These are phyloP conservation scores for Aleiodes leptofemur DNA, from an alignment of 2,888 invertebrate species.

Conservation along the genomic window DNA sequence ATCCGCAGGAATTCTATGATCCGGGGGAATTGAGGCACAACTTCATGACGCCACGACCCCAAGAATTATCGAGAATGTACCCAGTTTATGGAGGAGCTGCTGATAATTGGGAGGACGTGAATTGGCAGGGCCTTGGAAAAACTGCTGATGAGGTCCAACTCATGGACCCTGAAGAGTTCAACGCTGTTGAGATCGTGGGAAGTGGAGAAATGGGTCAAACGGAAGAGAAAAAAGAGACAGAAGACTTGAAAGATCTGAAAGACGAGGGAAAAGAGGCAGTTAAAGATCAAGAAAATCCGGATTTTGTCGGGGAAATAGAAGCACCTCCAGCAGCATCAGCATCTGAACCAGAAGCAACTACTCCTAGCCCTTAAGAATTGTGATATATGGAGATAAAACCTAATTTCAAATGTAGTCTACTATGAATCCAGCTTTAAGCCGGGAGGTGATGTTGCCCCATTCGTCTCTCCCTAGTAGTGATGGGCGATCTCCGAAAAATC, in stretches of 20 bases:
- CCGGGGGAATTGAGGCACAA: background rate
- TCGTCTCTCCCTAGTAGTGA: too few relatives aligned
- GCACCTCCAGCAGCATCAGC: conserved; percentile 36
- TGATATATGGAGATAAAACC: background rate
- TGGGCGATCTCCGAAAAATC: too few relatives aligned
- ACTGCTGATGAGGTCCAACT: background rate
- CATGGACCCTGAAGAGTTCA: background rate
- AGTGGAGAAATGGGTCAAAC: background rate
- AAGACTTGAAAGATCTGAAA: background rate
- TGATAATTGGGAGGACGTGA: conserved; percentile 2
- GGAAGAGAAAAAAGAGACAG: background rate
- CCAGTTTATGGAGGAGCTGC: conserved; percentile 15
- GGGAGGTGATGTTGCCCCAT: too few relatives aligned
- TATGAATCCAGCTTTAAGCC: too few relatives aligned
- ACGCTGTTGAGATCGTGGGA: too few relatives aligned
- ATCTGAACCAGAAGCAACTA: conserved; percentile 39
- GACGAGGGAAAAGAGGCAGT: background rate
- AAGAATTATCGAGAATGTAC: background rate
- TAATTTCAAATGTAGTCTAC: too few relatives aligned
- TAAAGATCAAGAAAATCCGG: too few relatives aligned
- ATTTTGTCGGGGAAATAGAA: conserved; percentile 47
- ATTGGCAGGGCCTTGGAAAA: background rate
- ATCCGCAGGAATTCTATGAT: background rate
- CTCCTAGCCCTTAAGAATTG: conserved; percentile 21
- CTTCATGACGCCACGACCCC: background rate